Conservation (phyloP, 2,888 invertebrate genomes). For the Anorthoa munda region DNA sequence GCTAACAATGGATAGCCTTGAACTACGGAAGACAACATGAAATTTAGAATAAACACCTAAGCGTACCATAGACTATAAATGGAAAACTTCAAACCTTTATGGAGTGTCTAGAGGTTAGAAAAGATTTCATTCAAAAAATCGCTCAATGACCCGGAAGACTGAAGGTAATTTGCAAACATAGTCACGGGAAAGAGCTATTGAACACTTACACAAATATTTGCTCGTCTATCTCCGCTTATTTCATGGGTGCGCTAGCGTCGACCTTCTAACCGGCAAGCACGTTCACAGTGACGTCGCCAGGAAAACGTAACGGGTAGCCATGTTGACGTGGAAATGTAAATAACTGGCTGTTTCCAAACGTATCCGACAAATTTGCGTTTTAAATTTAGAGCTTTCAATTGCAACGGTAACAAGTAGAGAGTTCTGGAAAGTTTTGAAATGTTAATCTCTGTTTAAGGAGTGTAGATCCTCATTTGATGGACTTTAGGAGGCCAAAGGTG, state of each 20-base stretch:
- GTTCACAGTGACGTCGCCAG: constrained; percentile 48
- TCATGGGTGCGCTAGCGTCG: constrained; percentile 40
- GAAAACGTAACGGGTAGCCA: constrained; percentile 55
- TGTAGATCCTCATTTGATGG: background rate
- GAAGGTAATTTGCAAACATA: background rate
- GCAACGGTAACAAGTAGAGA: constrained; percentile 13
- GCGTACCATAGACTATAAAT: background rate
- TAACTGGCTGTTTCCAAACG: constrained; percentile 43
- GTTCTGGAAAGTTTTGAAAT: constrained; percentile 45
- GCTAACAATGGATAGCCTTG: background rate
- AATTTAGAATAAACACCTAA: background rate
- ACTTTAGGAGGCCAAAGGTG: background rate
- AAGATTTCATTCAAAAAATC: background rate
- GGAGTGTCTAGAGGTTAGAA: background rate
- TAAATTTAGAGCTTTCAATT: constrained; percentile 56
- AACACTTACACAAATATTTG: constrained; percentile 9
- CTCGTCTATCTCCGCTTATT: constrained; percentile 35
- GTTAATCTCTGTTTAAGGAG: constrained; percentile 2
- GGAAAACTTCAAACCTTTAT: too few species aligned
- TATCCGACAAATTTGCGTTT: constrained; percentile 58
- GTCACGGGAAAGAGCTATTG: background rate
- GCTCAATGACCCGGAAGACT: background rate
- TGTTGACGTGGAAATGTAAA: constrained; percentile 62
- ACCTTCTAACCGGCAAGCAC: constrained; percentile 44
- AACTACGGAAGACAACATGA: background rate